Base-by-base conservation (phyloP, 2,888 invertebrate species). In the Eristalis pertinax region DNA sequence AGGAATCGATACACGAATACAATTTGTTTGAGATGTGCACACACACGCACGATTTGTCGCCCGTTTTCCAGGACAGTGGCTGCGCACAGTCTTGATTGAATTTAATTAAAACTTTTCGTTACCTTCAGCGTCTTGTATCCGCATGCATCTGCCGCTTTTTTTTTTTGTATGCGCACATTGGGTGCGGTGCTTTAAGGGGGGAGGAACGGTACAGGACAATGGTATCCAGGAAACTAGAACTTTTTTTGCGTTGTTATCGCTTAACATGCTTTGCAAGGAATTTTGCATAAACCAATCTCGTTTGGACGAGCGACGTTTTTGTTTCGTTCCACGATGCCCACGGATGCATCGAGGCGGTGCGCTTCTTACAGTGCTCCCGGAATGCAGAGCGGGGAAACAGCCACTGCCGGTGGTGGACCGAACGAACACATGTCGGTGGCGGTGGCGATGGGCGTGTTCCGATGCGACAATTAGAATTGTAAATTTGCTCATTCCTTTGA, bases 31-130 rank as follows among this genome's bases (percentile, higher is more conserved):
- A 22, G 19, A 50, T 19, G 0, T 19, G 19, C 19, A 50, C 50
- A 50, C 50, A n/a, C 26, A 26, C n/a, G n/a, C n/a, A n/a, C n/a
- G 26, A 26, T 26, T 26, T 26, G 26, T 26, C 26, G 26, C n/a
- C 8, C 50, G 19, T 50, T 19, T 5, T 4, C 50, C 50, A 50
- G 50, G n/a, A 50, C 50, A 50, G 19, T 50, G 19, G 5, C 50
- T n/a, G 19, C 43, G 43, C 35, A 63, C 24, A 56, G 74, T 22
- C 29, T 32, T 63, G 38, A 65, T 65, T 74, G 64, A 56, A 64
- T 81, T 75, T 81, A 81, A 81, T 81, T 81, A 81, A 81, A 81
- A 81, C 29, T 70, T 75, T 35, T 24, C 50, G 50, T 8, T 8
- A 50, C 19, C 50, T 19, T 50, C 19, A 19, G 19, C 50, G 19